Evolutionary conservation across 1,140 invertebrate genomes (phyloP), one percentile per base, ranked within the genome.

Genomic region (Aphis gossypii): DNA sequence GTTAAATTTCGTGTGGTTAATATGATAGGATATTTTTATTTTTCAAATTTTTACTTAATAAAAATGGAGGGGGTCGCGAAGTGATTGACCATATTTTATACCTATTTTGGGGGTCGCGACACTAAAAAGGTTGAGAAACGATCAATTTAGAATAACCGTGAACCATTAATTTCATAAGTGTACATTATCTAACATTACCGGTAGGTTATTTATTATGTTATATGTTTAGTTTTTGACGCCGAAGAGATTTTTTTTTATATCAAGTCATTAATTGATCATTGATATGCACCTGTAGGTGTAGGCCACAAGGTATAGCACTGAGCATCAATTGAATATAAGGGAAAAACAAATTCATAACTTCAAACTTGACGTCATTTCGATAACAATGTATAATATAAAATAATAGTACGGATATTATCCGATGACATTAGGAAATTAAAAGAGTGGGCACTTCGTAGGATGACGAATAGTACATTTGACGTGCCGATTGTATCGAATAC

Each of bases 371-470:
- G 60, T 76, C 60, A 76, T 76, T 76, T 76, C 60, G 60, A 76
- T 76, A n/a, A 76, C 60, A 76, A 76, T 68, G n/a, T 68, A 76
- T 76, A n/a, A 76, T 76, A n/a, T 76, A n/a, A 68, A 76, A 76
- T 76, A 76, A 76, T 76, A 76, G n/a, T 76, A 41, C 38, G 38
- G 1, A 5, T 76, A 76, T n/a, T 76, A 76, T 76, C 30, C 60
- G 60, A 76, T 76, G 60, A 76, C 60, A 76, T 76, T 76, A 76
- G 30, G 60, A 76, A 76, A 76, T 76, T 35, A n/a, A 76, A 76
- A 76, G 60, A 76, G 60, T n/a, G 60, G 60, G n/a, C 30, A n/a
- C 60, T 68, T 9, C 4, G 60, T 4, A 30, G 25, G 14, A 76
- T 76, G 60, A 76, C 30, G 60, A 76, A 76, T 76, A n/a, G 60